These are phyloP conservation scores for Tolypeutes matacus DNA, from an alignment of 2,797 vertebrate genomes.

Conservation along the genomic window DNA sequence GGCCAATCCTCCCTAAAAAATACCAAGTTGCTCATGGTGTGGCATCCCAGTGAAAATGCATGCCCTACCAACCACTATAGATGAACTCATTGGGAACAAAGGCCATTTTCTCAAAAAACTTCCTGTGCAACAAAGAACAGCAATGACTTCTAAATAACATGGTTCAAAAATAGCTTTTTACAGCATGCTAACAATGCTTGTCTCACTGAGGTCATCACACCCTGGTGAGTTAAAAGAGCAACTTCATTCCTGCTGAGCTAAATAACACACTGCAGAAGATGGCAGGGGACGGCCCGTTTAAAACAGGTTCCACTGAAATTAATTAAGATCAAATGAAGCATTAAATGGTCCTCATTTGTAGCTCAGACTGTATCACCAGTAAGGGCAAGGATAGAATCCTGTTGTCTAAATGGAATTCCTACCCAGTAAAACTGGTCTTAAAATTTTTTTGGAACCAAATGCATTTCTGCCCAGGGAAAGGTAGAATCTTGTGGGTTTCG, in stretches of 20 bases:
- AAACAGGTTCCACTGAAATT: constrained; percentile 81
- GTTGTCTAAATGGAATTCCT: constrained; percentile 30
- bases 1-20: constrained; percentile 20
- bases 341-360: constrained; percentile 72
- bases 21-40: not conserved
- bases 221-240: constrained; percentile 83
- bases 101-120: constrained; percentile 81
- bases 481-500: constrained; percentile 4
- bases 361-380: constrained; percentile 47
- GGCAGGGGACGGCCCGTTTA: constrained; percentile 80
- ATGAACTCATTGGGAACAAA: constrained; percentile 78
- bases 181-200: constrained; percentile 80
- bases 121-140: constrained; percentile 82
- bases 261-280: constrained; percentile 79
- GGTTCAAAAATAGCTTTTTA: constrained; percentile 85
- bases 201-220: constrained; percentile 83
- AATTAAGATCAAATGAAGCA: constrained; percentile 82
- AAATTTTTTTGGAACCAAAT: not conserved
- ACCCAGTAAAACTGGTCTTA: constrained; percentile 52
- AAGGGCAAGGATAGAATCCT: not conserved
- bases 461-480: not conserved
- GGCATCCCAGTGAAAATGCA: constrained; percentile 55
- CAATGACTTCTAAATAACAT: constrained; percentile 84
- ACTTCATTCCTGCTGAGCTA: constrained; percentile 82
- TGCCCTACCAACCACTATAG: constrained; percentile 60